Evolutionary conservation across 2,888 invertebrate genomes (phyloP).

Genomic region (Globia sparganii): DNA sequence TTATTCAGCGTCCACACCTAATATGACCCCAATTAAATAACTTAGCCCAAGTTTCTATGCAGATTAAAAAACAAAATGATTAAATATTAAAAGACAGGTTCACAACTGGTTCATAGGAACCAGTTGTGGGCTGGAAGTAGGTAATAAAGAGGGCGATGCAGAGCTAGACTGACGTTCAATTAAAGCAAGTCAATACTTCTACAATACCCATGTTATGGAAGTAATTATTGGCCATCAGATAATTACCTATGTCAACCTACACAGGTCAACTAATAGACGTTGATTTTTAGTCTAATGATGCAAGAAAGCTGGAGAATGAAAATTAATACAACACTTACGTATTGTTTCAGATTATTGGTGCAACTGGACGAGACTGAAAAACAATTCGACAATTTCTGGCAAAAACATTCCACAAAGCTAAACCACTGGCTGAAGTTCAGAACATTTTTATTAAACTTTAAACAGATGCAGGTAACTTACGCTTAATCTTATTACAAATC

Average conservation of each 20-base stretch:
- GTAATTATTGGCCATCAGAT: not conserved
- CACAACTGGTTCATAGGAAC: not conserved
- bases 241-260: not conserved
- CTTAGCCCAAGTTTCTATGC: not conserved
- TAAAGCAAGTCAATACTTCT: conserved; percentile 8
- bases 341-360: conserved; percentile 93
- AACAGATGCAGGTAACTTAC: conserved; percentile 94
- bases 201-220: not conserved
- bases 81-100: not conserved
- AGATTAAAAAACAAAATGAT: conserved; percentile 4
- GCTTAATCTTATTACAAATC: conserved; percentile 53
- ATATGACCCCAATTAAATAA: not conserved
- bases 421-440: conserved; percentile 97
- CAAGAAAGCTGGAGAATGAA: not conserved
- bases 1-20: conserved; percentile 4
- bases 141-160: not conserved
- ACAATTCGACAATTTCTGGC: conserved; percentile 98
- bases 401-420: conserved; percentile 96
- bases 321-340: not conserved
- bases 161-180: not conserved
- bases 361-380: conserved; percentile 98
- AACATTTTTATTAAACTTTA: conserved; percentile 98
- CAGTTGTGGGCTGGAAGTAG: not conserved
- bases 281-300: not conserved
- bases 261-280: not conserved